Evolutionary conservation across 2,113 vertebrate species (phyloP).

Genomic region (Oceanodroma tethys): DNA sequence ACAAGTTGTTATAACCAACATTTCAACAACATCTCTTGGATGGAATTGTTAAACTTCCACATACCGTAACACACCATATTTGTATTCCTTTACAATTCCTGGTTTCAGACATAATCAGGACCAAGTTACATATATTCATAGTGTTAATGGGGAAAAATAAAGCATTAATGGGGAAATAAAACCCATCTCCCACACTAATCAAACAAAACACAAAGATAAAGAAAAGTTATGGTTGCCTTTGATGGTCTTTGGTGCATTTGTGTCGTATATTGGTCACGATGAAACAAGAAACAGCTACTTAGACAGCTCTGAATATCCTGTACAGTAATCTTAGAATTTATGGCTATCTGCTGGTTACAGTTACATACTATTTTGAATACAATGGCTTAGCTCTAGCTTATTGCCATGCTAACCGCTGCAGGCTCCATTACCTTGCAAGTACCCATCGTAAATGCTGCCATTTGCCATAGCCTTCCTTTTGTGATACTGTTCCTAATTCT

Average conservation of each 20-base stretch:
- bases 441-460: background rate
- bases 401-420: background rate
- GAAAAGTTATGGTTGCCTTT: background rate
- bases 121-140: background rate
- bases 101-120: background rate
- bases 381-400: background rate
- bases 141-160: background rate
- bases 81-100: background rate
- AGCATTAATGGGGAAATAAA: background rate
- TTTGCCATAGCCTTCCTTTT: background rate
- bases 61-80: background rate
- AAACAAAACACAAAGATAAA: background rate
- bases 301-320: background rate
- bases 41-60: background rate
- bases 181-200: background rate
- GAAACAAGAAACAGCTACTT: background rate
- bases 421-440: constrained; percentile 1
- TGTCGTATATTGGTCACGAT: background rate
- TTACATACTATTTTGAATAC: background rate
- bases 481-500: background rate
- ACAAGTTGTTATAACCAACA: background rate
- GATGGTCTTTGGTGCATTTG: background rate
- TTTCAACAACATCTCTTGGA: background rate
- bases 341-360: background rate
- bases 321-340: background rate